Conservation (phyloP, 2,888 invertebrate species). For the Trisateles emortualis region DNA sequence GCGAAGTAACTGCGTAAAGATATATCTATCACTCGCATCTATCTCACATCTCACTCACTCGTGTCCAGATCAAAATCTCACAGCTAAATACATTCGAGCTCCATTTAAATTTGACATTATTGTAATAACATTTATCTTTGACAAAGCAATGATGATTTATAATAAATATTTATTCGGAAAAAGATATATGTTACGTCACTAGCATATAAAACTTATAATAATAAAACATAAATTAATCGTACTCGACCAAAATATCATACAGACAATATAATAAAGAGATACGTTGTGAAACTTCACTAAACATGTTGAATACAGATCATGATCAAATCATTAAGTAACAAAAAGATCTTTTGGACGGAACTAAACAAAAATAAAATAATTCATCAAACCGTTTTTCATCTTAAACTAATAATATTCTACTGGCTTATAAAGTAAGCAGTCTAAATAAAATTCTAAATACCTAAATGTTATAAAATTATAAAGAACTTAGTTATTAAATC, state of each 20-base stretch:
- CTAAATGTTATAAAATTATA: slow-evolving; percentile 45
- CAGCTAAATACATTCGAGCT: background rate
- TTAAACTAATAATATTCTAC: slow-evolving; percentile 42
- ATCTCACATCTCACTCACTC: background rate
- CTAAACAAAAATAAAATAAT: slow-evolving; percentile 60
- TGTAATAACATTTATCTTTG: slow-evolving; percentile 20
- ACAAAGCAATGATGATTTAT: slow-evolving; percentile 5
- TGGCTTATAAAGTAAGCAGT: slow-evolving; percentile 53
- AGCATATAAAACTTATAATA: slow-evolving; percentile 6
- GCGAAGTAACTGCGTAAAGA: too few relatives aligned
- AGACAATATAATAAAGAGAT: slow-evolving; percentile 15
- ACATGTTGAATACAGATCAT: slow-evolving; percentile 28
- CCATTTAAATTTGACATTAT: background rate
- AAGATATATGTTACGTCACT: background rate
- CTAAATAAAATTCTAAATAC: slow-evolving; percentile 54
- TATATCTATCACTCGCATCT: too few relatives aligned
- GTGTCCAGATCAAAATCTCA: too few relatives aligned
- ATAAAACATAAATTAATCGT: slow-evolving; percentile 22
- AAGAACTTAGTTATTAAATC: slow-evolving; percentile 48
- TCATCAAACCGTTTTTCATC: slow-evolving; percentile 27
- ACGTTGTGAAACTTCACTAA: background rate
- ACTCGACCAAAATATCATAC: slow-evolving; percentile 14
- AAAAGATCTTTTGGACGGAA: slow-evolving; percentile 76
- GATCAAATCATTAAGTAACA: slow-evolving; percentile 61
- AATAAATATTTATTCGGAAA: background rate